A percentile compares a stretch with the other conserved stretches of the same genome.
These are phyloP conservation scores for Sternarchorhynchus goeldii DNA, from an alignment of 2,797 vertebrate genomes.

Conservation along the genomic window DNA sequence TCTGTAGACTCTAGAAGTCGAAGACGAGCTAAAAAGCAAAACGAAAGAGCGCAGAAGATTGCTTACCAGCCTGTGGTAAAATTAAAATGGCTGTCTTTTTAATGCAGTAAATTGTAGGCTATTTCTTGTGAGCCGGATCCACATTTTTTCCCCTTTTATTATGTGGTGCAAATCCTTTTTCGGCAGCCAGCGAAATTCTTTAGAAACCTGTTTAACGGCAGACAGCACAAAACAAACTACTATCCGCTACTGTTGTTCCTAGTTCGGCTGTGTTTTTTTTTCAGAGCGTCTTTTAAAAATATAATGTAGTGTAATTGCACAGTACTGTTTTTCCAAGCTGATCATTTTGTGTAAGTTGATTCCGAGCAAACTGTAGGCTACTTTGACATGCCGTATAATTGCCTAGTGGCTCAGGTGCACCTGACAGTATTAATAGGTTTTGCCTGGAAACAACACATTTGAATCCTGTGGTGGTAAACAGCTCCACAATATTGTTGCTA, in stretches of 20 bases:
- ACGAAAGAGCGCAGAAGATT: no score
- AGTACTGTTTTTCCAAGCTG: conserved; percentile 12
- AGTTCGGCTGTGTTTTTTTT: neutral
- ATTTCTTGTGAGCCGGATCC: no score
- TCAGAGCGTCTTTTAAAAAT: neutral
- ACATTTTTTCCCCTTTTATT: no score
- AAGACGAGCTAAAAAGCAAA: no score
- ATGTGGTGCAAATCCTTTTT: no score
- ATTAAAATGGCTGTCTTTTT: no score
- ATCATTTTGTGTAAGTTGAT: conserved; percentile 54
- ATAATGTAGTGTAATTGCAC: conserved; percentile 11
- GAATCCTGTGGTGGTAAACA: conserved; percentile 46
- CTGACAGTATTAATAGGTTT: conserved; percentile 55
- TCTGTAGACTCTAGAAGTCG: no score
- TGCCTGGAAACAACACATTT: conserved; percentile 61
- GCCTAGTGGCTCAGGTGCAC: conserved; percentile 56
- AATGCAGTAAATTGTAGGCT: no score
- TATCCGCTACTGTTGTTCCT: neutral
- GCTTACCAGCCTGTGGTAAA: no score
- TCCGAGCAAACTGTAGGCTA: conserved; percentile 21
- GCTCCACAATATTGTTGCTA: conserved; percentile 9
- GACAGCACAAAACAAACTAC: neutral
- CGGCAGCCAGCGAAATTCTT: no score
- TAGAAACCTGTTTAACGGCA: no score
- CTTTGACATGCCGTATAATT: conserved; percentile 54